These are phyloP conservation scores for Pogonocherus hispidulus DNA, from an alignment of 2,888 invertebrate genomes.

Conservation along the genomic window DNA sequence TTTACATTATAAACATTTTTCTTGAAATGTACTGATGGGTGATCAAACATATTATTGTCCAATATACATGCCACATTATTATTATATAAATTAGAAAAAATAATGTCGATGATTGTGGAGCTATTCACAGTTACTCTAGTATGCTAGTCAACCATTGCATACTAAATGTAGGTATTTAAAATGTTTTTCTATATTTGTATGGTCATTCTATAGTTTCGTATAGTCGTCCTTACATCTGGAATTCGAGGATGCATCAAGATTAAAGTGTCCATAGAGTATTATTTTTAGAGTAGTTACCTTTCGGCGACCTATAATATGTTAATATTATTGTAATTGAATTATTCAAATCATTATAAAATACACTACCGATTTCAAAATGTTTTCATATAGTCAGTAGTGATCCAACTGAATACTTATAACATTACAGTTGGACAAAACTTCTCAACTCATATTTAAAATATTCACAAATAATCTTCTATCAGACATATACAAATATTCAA, in stretches of 20 bases:
- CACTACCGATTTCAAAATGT: constrained; percentile 16
- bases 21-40: not conserved
- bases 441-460: no score
- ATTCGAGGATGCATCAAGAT: constrained; percentile 1
- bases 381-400: no score
- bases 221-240: not conserved
- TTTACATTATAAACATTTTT: not conserved
- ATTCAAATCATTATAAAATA: not conserved
- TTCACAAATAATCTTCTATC: no score
- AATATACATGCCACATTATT: not conserved
- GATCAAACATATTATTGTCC: not conserved
- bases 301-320: constrained; percentile 17
- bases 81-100: not conserved
- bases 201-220: no score
- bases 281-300: constrained; percentile 3
- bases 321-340: constrained; percentile 9
- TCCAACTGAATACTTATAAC: no score
- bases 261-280: constrained; percentile 17
- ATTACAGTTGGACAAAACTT: no score
- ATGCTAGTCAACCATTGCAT: not conserved
- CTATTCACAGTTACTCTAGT: not conserved
- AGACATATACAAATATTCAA: no score
- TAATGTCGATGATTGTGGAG: not conserved
- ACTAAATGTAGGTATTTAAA: not conserved
- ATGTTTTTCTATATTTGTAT: no score